These are phyloP conservation scores for Microplitis mediator DNA, from an alignment of 1,140 invertebrate species.

Conservation along the genomic window DNA sequence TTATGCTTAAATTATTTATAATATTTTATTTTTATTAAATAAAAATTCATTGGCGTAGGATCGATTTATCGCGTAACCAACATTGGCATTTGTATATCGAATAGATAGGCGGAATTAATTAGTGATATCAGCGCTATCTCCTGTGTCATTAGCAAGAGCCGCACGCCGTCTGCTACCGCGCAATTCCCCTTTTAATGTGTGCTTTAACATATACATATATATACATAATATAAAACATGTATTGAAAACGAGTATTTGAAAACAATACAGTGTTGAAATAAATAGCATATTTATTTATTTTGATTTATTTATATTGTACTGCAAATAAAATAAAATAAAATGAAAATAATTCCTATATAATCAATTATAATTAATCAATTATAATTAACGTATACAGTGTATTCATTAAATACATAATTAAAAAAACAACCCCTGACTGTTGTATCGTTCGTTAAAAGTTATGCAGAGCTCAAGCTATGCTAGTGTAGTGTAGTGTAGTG, in stretches of 20 bases:
- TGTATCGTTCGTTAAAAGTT: slow-evolving; percentile 28
- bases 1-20: too few species aligned
- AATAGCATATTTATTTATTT: neutral
- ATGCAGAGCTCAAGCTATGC: slow-evolving; percentile 5
- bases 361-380: neutral
- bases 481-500: too few species aligned
- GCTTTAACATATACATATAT: neutral
- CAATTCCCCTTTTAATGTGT: slow-evolving; percentile 13
- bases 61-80: slow-evolving; percentile 18
- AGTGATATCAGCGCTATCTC: slow-evolving; percentile 53
- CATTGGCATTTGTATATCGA: slow-evolving; percentile 49
- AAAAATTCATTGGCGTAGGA: slow-evolving; percentile 6
- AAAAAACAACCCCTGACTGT: neutral
- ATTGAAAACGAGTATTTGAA: slow-evolving; percentile 20
- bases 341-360: neutral
- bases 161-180: slow-evolving; percentile 31
- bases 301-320: neutral
- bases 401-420: slow-evolving; percentile 7
- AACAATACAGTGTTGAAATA: too few species aligned
- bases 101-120: slow-evolving; percentile 55
- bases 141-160: slow-evolving; percentile 52
- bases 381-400: neutral
- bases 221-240: slow-evolving; percentile 42
- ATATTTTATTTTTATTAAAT: neutral
- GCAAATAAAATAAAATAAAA: neutral